These are phyloP conservation scores for Kryphioiulus occultus DNA, from an alignment of 2,888 invertebrate genomes.

Conservation along the genomic window DNA sequence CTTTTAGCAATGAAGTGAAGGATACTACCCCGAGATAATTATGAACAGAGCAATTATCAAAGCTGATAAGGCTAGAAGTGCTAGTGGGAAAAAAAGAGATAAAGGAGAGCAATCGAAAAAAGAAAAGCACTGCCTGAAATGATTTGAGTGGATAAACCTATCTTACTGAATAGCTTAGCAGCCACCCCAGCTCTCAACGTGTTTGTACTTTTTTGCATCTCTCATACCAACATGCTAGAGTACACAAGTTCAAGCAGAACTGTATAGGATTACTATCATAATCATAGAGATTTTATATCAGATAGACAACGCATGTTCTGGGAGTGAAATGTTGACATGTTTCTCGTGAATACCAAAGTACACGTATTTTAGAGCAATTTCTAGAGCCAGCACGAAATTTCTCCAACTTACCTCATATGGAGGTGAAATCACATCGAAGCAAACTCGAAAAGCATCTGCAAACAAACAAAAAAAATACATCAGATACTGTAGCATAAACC, in stretches of 20 bases:
- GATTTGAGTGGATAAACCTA: not conserved
- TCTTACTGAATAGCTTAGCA: not conserved
- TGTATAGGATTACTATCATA: not conserved
- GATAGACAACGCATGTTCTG: not conserved
- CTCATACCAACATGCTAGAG: not conserved
- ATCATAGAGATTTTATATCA: not conserved
- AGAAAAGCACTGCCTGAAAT: not conserved
- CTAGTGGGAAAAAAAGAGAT: not conserved
- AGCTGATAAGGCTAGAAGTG: not conserved
- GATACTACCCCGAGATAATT: not conserved
- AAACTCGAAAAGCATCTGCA: not conserved
- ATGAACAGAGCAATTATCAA: constrained; percentile 31
- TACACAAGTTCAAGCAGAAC: not conserved
- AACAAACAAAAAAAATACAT: not conserved
- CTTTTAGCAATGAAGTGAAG: constrained; percentile 24
- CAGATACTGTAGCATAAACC: no score
- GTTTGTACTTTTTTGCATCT: not conserved
- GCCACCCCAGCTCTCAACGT: not conserved
- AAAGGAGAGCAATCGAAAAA: not conserved
- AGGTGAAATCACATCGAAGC: not conserved
- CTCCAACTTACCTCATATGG: not conserved
- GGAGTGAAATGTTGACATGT: not conserved
- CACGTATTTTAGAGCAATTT: not conserved
- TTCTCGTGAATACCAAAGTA: not conserved
- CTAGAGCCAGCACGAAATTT: not conserved